A percentile compares a stretch with the other conserved stretches of the same genome.
Conservation (phyloP, 2,888 invertebrate genomes). For the Oscheius sp. region DNA sequence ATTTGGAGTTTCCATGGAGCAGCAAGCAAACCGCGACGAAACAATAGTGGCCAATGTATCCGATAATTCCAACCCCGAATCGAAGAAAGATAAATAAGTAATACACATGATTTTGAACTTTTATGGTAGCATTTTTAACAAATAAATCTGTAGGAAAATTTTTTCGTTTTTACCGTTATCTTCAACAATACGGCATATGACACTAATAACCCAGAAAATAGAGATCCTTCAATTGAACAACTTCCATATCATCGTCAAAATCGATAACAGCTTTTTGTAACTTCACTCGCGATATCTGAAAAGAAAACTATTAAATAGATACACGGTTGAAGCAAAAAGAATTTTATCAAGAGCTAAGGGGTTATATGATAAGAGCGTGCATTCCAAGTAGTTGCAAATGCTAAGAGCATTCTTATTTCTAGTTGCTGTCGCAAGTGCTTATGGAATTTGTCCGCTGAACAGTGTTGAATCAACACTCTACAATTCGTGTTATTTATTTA, state of each 20-base stretch:
- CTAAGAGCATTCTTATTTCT: neutral
- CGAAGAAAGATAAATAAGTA: constrained; percentile 2
- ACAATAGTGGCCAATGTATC: neutral
- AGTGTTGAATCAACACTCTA: neutral
- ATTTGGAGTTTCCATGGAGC: constrained; percentile 86
- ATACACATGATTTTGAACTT: no score
- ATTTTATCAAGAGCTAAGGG: neutral
- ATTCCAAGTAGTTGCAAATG: neutral
- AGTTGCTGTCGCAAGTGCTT: neutral
- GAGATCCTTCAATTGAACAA: neutral
- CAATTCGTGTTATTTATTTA: constrained; percentile 8
- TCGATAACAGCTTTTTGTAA: neutral
- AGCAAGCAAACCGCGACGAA: no score
- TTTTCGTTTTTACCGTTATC: no score
- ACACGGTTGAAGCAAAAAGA: neutral
- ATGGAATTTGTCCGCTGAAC: neutral
- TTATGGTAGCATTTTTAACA: no score
- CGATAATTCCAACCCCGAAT: neutral
- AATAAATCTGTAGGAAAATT: no score
- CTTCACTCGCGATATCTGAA: constrained; percentile 1
- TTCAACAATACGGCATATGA: no score
- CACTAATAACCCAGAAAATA: neutral
- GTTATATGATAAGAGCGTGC: neutral
- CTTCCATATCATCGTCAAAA: neutral
- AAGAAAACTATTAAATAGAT: no score